Evolutionary conservation across 2,888 invertebrate species (phyloP).

Genomic region (Cephus pulcher): DNA sequence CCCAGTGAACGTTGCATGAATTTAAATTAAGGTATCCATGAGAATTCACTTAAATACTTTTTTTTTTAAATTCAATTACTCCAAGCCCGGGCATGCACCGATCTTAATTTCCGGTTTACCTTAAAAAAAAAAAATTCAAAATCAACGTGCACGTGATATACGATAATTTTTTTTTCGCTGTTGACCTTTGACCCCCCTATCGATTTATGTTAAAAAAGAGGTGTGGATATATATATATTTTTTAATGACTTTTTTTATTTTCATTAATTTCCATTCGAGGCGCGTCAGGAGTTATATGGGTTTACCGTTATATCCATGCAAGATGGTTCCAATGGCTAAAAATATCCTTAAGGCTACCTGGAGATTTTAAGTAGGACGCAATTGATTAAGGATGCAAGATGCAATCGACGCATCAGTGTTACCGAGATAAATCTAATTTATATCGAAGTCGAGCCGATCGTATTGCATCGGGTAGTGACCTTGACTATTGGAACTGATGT

Average conservation of each 20-base stretch:
- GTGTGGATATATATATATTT: not conserved
- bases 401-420: not conserved
- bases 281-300: not conserved
- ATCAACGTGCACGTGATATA: not conserved
- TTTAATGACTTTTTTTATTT: not conserved
- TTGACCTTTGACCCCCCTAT: not conserved
- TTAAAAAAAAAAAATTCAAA: not conserved
- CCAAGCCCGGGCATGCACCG: not conserved
- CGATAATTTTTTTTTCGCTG: no score
- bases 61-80: not conserved
- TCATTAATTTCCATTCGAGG: not conserved
- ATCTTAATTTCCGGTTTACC: not conserved
- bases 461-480: not conserved
- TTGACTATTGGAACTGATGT: not conserved
- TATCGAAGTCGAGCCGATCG: not conserved
- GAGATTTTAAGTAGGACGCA: not conserved
- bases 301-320: not conserved
- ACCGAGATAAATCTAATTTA: not conserved
- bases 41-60: not conserved
- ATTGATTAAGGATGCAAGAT: not conserved
- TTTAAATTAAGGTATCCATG: constrained; percentile 38
- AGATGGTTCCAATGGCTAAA: not conserved
- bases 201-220: not conserved
- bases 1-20: constrained; percentile 59
- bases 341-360: not conserved